Percentiles rank a stretch among this genome's conserved stretches.
Conservation (phyloP, 1,140 invertebrate species). For the Drosophila sulfurigaster region DNA sequence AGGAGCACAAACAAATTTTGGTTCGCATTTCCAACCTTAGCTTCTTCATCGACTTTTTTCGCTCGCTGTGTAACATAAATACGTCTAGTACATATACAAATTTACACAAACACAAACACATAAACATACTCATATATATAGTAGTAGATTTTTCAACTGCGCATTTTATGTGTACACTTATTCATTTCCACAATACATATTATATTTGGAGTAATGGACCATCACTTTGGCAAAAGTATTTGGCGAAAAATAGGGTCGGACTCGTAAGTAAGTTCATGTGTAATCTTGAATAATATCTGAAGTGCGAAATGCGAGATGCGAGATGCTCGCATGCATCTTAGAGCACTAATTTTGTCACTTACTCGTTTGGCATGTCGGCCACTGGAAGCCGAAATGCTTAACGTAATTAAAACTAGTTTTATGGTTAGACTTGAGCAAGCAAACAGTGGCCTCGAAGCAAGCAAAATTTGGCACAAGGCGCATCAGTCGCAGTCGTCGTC, state of each 20-base stretch:
- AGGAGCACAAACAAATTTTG: slow-evolving; percentile 60
- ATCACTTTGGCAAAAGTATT: neutral
- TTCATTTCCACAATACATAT: neutral
- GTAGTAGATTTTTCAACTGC: neutral
- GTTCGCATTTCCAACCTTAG: slow-evolving; percentile 11
- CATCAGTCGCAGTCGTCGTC: neutral
- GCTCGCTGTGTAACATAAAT: neutral
- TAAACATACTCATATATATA: too few species aligned
- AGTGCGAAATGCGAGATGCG: neutral
- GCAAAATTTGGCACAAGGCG: slow-evolving; percentile 46
- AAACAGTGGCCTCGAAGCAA: slow-evolving; percentile 7
- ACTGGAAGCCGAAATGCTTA: slow-evolving; percentile 67
- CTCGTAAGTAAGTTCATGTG: neutral
- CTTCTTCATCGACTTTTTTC: slow-evolving; percentile 2
- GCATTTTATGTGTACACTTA: slow-evolving; percentile 27
- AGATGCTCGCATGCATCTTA: neutral
- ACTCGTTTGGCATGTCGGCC: slow-evolving; percentile 6
- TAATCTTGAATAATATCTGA: neutral
- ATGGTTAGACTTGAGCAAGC: slow-evolving; percentile 48
- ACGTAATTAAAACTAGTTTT: slow-evolving; percentile 80
- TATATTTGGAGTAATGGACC: too few species aligned
- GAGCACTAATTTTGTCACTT: slow-evolving; percentile 6
- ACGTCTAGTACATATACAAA: neutral
- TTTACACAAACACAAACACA: neutral
- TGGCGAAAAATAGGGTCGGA: neutral